Base-by-base conservation (phyloP, 2,113 vertebrate genomes). In the Miniopterus natalensis region DNA sequence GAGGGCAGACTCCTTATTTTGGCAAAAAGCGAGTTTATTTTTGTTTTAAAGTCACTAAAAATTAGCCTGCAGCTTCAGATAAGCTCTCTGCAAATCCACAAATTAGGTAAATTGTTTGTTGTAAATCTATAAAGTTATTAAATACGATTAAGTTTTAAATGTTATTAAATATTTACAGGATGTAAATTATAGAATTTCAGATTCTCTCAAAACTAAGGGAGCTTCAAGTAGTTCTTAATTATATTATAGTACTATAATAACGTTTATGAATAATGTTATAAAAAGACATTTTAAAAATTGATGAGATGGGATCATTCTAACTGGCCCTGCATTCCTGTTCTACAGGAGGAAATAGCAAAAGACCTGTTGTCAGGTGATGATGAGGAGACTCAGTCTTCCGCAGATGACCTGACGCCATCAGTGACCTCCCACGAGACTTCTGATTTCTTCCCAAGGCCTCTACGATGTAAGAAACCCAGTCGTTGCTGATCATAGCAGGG, bases 331-430 rank as follows among this genome's bases (percentile, higher is more conserved):
- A 59, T 57, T 98, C 88, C 80, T 92, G 17, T 97, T 95, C 20
- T 90, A 27, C 70, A 99, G 99, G 99, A 99, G 97, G 99, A 99
- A 98, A 99, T 99, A 23, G 99, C 99, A 71, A 99, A 99, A 99
- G 99, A 99, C 96, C 98, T 99, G n/a, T 97, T 99, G 90, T 99
- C 99, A 0, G 99, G 99, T 71, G 99, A 99, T 97, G 99, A 99
- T 94, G 99, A 99, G 98, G 99, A 99, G 98, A 99, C 99, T 4
- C 99, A 99, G 97, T 99, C 99, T 42, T 99, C 99, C 77, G 99
- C 99, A 84, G 99, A 99, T 98, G 99, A 99, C 95, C 98, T 99
- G 90, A 99, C 99, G 36, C 99, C 99, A 6, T 99, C 99, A 7
- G 99, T 99, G 95, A 99, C 99, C 68, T 99, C 99, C 17, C 99